phyloP scores from a whole-genome alignment of 1,140 invertebrate genomes.

The Marisa cornuarietis region DNA sequence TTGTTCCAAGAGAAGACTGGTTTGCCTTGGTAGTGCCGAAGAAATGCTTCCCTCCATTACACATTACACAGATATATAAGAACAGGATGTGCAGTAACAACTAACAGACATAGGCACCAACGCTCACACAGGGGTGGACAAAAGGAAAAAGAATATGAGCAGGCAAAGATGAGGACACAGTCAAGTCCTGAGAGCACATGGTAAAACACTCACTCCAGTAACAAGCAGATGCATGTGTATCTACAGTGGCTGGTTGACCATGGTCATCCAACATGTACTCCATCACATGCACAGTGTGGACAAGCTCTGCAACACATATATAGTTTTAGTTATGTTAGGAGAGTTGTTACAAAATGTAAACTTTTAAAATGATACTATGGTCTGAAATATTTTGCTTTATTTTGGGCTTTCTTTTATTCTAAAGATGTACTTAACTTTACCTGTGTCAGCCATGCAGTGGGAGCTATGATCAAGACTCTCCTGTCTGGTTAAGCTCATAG shows the following conservation, averaged over 20 bases:
- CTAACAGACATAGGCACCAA: neutral
- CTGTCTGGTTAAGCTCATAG: conserved; percentile 53
- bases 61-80: neutral
- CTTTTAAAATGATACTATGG: too few relatives aligned
- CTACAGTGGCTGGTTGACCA: neutral
- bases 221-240: neutral
- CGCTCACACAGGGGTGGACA: neutral
- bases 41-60: too few relatives aligned
- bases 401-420: too few relatives aligned
- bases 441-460: conserved; percentile 6
- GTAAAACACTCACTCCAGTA: conserved; percentile 20
- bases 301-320: neutral
- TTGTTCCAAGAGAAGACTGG: too few relatives aligned
- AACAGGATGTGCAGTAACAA: neutral
- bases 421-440: neutral
- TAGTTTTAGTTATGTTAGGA: too few relatives aligned
- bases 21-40: too few relatives aligned
- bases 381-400: too few relatives aligned
- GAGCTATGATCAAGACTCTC: conserved; percentile 29
- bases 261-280: neutral
- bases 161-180: neutral
- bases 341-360: too few relatives aligned
- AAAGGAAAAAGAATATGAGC: neutral
- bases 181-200: neutral
- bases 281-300: neutral